Base-by-base conservation (phyloP, 53 echinoderm and acorn worm genomes). In the Holothuria leucospilota region DNA sequence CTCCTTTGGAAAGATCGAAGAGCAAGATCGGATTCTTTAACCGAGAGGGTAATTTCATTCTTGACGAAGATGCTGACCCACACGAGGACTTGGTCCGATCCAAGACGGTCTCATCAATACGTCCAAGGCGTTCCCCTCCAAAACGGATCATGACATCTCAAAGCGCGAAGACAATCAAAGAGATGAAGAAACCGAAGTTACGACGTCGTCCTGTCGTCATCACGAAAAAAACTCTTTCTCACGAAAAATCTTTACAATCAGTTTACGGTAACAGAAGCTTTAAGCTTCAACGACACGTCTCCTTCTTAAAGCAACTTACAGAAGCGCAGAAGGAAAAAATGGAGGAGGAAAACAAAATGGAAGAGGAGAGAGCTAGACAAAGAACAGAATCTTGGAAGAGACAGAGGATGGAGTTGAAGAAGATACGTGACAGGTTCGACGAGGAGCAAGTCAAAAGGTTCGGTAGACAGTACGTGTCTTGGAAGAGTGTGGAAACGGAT, bases 381-480 rank as follows among this genome's bases (percentile, higher is more conserved):
- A 51, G 66, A 38, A 82, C 66, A n/a, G 86, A 92, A 65, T 93
- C 93, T 53, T 80, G 87, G 18, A 56, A 85, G 49, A 52, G 66
- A n/a, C 99, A 98, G 72, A 88, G 93, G 62, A 70, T 71, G 77
- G 77, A 71, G 27, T 81, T 98, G 25, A 98, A 98, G 84, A 29
- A 68, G 58, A 92, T 91, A 4, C 70, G 99, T 75, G 94, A 93
- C 69, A 77, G 88, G 40, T 98, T 95, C 62, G 99, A 98, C 61
- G 95, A 91, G 58, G 99, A 98, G 38, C 99, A 98, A 73, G 99
- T 98, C 25, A 91, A 92, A 78, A 88, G 99, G 62, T 98, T 98
- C 80, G 84, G 90, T 13, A 89, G 88, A 40, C 99, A 98, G 73
- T 98, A 98, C 63, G 99, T 98, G 51, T 95, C 99, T 9, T 98